Base-by-base conservation (phyloP, 2,888 invertebrate species). In the Drosophila pegasa region DNA sequence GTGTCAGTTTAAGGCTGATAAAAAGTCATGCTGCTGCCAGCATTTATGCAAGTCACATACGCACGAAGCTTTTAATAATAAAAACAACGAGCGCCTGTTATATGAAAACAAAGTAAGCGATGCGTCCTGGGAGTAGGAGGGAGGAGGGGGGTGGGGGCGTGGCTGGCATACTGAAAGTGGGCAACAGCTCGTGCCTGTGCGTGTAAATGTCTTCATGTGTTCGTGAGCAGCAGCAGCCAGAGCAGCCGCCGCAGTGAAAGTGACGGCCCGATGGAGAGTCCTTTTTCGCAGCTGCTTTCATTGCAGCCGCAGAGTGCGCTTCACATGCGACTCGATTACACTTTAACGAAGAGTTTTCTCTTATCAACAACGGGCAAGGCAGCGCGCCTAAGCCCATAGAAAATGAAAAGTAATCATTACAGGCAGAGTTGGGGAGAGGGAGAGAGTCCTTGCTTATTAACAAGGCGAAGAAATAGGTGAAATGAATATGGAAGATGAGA, bases 1-100 rank as follows among this genome's bases (percentile, higher is more conserved):
- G 74, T 75, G 69, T 52, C 75, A 77, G 64, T 73, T 64, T 38
- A 52, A 54, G 54, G 57, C 86, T 86, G 81, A 82, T 81, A 86
- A 83, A 76, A 79, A 75, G 58, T 56, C 66, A 50, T 38, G 58
- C 54, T 55, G 43, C 16, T 67, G 20, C 69, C 40, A 54, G 65
- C 72, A 75, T 88, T 79, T 88, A 85, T 85, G 88, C 85, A 88
- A 85, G 85, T 88, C 85, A 85, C 85, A 85, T 88, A 79, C 88
- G 62, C 79, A 86, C 72, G 61, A 68, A 83, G 87, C 85, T 85
- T 85, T 87, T 88, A 85, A 87, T 88, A 85, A 85, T 88, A 88
- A 85, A 85, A 85, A 86, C 86, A 83, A 87, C 78, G 75, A 88
- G 79, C 76, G 56, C 51, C 68, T 74, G 67, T 75, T 77, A 83